These are phyloP conservation scores for Nomada ferruginata DNA, from an alignment of 2,888 invertebrate species.

Conservation along the genomic window DNA sequence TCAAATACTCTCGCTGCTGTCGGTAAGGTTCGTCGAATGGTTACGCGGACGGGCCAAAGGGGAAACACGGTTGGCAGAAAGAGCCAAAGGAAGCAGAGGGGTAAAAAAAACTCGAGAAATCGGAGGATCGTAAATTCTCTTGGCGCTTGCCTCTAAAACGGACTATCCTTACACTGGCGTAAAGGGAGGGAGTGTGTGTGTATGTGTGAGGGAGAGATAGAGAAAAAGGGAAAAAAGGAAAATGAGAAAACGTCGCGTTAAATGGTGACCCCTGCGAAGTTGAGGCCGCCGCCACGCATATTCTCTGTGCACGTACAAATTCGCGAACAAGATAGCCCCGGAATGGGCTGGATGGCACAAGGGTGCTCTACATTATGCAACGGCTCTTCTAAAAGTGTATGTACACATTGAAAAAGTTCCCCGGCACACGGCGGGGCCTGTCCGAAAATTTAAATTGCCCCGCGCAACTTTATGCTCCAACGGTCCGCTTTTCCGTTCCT, in stretches of 20 bases:
- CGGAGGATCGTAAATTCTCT: slow-evolving; percentile 55
- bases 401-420: slow-evolving; percentile 76
- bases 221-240: slow-evolving; percentile 26
- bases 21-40: slow-evolving; percentile 15
- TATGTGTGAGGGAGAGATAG: neutral
- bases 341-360: slow-evolving; percentile 26
- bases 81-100: neutral
- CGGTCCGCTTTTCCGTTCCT: slow-evolving; percentile 27
- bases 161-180: neutral
- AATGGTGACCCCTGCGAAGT: slow-evolving; percentile 55
- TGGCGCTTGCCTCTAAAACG: slow-evolving; percentile 30
- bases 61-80: neutral
- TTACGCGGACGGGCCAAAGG: slow-evolving; percentile 9
- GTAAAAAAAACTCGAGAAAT: slow-evolving; percentile 20
- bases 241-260: slow-evolving; percentile 55
- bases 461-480: slow-evolving; percentile 56
- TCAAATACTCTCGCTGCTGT: slow-evolving; percentile 47
- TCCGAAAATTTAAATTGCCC: slow-evolving; percentile 75
- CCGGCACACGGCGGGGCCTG: slow-evolving; percentile 41
- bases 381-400: slow-evolving; percentile 70
- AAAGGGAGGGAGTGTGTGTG: neutral
- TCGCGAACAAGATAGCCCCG: slow-evolving; percentile 67
- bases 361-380: slow-evolving; percentile 75
- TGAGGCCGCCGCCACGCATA: slow-evolving; percentile 35
- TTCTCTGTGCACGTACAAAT: slow-evolving; percentile 72